Evolutionary conservation across 2,888 invertebrate species (phyloP).

Genomic region (Tipula confusa): DNA sequence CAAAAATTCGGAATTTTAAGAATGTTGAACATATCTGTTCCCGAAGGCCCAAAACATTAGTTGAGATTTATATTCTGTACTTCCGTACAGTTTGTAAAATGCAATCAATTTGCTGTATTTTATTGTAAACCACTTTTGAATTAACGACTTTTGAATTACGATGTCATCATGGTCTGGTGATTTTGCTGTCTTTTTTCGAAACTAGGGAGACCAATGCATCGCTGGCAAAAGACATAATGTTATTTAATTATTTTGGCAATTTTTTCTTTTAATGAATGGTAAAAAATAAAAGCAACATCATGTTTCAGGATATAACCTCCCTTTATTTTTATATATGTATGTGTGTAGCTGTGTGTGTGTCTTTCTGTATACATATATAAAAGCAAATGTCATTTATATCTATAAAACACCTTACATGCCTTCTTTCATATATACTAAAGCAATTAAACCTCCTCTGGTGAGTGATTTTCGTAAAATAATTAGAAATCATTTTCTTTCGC

Average conservation of each 20-base stretch:
- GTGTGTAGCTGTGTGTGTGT: too few relatives aligned
- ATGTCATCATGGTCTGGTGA: not conserved
- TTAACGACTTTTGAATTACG: too few relatives aligned
- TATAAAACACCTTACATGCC: not conserved
- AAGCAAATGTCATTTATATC: not conserved
- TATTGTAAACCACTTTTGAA: too few relatives aligned
- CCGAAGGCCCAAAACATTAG: too few relatives aligned
- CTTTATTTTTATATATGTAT: not conserved
- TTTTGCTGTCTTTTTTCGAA: not conserved
- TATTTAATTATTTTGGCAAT: not conserved
- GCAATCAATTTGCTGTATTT: too few relatives aligned
- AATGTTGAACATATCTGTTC: too few relatives aligned
- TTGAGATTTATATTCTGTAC: too few relatives aligned
- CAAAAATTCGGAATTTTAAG: too few relatives aligned
- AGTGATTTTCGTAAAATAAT: not conserved
- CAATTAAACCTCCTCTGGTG: constrained; percentile 14
- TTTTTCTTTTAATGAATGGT: not conserved
- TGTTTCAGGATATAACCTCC: not conserved
- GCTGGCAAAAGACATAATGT: not conserved
- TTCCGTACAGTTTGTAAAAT: too few relatives aligned
- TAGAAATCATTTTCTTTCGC: not conserved
- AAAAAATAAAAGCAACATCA: not conserved
- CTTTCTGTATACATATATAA: not conserved
- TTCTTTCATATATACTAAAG: not conserved
- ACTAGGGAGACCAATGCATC: not conserved